Percentiles rank a stretch among this genome's conserved stretches.
Conservation (phyloP, 2,797 vertebrate genomes). For the Hyperoplus lanceolatus region DNA sequence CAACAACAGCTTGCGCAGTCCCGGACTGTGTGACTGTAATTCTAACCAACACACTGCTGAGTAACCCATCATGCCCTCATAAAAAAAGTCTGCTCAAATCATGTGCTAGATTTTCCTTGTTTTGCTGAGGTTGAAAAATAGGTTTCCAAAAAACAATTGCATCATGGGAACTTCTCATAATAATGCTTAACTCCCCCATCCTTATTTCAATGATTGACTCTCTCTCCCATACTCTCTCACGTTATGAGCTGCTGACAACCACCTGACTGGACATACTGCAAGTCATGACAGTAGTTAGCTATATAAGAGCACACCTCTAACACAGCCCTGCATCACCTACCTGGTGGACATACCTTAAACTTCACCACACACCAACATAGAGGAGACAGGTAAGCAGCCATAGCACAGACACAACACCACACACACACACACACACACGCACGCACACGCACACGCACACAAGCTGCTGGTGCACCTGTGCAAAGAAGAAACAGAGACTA, state of each 20-base stretch:
- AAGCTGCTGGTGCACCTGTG: constrained; percentile 9
- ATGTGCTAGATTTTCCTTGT: neutral
- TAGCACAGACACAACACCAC: constrained; percentile 5
- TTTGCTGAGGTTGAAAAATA: constrained; percentile 28
- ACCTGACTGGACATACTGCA: constrained; percentile 68
- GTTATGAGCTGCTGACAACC: constrained; percentile 64
- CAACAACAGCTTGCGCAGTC: neutral
- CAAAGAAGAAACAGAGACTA: constrained; percentile 2
- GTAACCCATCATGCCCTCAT: neutral
- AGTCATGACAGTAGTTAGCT: constrained; percentile 47
- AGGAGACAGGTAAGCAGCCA: constrained; percentile 64
- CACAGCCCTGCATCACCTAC: constrained; percentile 1
- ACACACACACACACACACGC: constrained; percentile 2
- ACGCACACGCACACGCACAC: neutral
- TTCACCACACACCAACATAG: neutral
- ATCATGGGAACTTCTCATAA: neutral
- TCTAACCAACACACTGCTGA: constrained; percentile 1
- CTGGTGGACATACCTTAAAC: constrained; percentile 13
- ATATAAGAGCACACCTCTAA: constrained; percentile 60
- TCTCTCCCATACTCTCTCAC: neutral
- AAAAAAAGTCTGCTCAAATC: neutral
- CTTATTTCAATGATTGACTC: constrained; percentile 39
- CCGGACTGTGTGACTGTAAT: neutral
- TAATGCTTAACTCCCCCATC: neutral
- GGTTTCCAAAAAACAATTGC: neutral